A percentile compares a stretch with the other conserved stretches of the same genome.
These are phyloP conservation scores for Naso thynnoides DNA, from an alignment of 2,797 vertebrate genomes.

Conservation along the genomic window DNA sequence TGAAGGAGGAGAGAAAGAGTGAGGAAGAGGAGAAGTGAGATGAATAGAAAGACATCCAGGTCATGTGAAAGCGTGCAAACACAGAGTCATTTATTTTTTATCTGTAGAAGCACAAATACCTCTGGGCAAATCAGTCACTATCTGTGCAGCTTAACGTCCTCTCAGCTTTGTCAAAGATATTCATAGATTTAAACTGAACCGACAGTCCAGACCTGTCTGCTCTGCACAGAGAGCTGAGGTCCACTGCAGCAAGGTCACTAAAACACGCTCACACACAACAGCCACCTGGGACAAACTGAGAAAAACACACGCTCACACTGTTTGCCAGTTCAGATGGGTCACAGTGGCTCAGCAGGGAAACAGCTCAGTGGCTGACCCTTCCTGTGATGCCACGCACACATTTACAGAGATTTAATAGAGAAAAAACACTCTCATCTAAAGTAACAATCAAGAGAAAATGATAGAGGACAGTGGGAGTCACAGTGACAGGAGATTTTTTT, in stretches of 20 bases:
- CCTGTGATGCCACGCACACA: constrained; percentile 39
- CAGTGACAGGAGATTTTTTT: background rate
- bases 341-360: constrained; percentile 30
- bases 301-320: constrained; percentile 17
- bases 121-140: constrained; percentile 18
- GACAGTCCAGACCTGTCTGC: constrained; percentile 23
- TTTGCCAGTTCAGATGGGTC: constrained; percentile 29
- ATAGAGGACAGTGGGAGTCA: constrained; percentile 30
- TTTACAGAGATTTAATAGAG: constrained; percentile 36
- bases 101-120: constrained; percentile 1
- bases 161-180: constrained; percentile 19
- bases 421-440: constrained; percentile 8
- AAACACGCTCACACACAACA: constrained; percentile 10
- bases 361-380: constrained; percentile 50
- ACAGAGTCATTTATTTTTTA: constrained; percentile 15
- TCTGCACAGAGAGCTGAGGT: constrained; percentile 15
- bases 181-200: constrained; percentile 30
- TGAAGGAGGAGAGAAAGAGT: background rate
- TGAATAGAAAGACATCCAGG: constrained; percentile 7
- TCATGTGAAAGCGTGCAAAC: background rate
- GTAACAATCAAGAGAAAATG: constrained; percentile 25
- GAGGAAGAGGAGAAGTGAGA: background rate
- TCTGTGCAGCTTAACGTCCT: constrained; percentile 6
- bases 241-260: constrained; percentile 46
- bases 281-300: background rate